Conservation (phyloP, 2,797 vertebrate species). For the Protonibea diacanthus region DNA sequence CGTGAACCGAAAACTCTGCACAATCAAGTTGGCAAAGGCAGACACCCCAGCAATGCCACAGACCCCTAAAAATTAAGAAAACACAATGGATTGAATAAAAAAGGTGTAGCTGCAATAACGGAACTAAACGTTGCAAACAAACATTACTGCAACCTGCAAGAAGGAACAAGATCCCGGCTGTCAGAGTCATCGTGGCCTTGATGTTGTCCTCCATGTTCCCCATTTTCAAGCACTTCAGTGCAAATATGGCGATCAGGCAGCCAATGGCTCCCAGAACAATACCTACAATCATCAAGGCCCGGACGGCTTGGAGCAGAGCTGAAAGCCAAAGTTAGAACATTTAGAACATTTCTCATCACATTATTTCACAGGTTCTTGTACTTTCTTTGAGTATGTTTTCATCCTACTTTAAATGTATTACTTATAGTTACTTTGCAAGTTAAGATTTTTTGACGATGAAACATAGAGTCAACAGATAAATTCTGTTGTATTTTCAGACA, state of each 20-base stretch:
- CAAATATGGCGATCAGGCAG: conserved; percentile 88
- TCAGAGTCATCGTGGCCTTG: conserved; percentile 93
- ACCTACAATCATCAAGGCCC: conserved; percentile 92
- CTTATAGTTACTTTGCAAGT: neutral
- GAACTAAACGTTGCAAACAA: neutral
- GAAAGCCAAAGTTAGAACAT: conserved; percentile 5
- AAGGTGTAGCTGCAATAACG: neutral
- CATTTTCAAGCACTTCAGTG: conserved; percentile 92
- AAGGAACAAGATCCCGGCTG: conserved; percentile 90
- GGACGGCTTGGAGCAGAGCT: conserved; percentile 92
- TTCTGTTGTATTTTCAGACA: neutral
- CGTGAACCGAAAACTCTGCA: conserved; percentile 90
- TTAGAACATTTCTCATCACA: neutral
- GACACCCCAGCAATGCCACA: conserved; percentile 93
- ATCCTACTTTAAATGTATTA: too few species aligned
- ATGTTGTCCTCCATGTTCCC: conserved; percentile 91
- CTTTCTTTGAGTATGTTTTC: neutral
- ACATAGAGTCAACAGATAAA: neutral
- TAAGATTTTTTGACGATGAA: neutral
- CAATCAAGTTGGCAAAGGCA: conserved; percentile 93
- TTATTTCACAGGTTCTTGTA: neutral
- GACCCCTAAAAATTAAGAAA: conserved; percentile 80
- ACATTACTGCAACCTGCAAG: conserved; percentile 84
- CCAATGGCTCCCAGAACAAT: conserved; percentile 89
- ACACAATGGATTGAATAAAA: neutral